A percentile compares a stretch with the other conserved stretches of the same genome.
Evolutionary conservation across 1,140 invertebrate genomes (phyloP).

Genomic region (Seison nebaliae): DNA sequence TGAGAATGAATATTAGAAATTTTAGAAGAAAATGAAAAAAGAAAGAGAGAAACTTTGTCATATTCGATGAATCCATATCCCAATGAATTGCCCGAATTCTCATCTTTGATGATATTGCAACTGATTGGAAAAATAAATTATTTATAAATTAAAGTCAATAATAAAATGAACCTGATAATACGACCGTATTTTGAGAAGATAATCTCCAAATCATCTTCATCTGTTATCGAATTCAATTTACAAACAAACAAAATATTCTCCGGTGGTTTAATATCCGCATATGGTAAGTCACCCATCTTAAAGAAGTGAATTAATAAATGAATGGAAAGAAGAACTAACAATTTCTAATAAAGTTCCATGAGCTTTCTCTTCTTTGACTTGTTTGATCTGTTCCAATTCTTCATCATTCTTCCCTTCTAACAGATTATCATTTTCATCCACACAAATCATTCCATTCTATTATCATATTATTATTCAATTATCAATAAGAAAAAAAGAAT

Average conservation of each 20-base stretch:
- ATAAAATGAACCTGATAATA: too few species aligned
- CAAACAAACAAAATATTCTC: slow-evolving; percentile 98
- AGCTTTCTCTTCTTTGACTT: slow-evolving; percentile 72
- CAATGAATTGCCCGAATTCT: slow-evolving; percentile 65
- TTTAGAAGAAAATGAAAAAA: too few species aligned
- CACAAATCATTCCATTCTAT: slow-evolving; percentile 49
- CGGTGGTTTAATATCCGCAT: slow-evolving; percentile 71
- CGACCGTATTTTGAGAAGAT: slow-evolving; percentile 88
- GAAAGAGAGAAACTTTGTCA: too few species aligned
- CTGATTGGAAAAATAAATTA: too few species aligned
- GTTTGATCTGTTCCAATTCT: slow-evolving; percentile 59
- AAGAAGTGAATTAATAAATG: too few species aligned
- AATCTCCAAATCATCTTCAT: slow-evolving; percentile 80
- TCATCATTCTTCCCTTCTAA: slow-evolving; percentile 48
- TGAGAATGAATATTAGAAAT: slow-evolving; percentile 9
- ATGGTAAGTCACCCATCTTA: slow-evolving; percentile 24
- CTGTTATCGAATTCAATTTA: slow-evolving; percentile 96
- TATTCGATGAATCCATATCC: slow-evolving; percentile 99
- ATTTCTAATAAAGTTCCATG: slow-evolving; percentile 90
- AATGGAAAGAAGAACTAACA: too few species aligned
- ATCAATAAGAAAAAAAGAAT: too few species aligned
- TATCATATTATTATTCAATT: too few species aligned
- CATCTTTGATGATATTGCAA: slow-evolving; percentile 88
- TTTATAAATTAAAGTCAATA: too few species aligned
- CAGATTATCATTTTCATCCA: slow-evolving; percentile 80